Base-by-base conservation (phyloP, 2,797 vertebrate genomes). In the Sebastes vulpes region DNA sequence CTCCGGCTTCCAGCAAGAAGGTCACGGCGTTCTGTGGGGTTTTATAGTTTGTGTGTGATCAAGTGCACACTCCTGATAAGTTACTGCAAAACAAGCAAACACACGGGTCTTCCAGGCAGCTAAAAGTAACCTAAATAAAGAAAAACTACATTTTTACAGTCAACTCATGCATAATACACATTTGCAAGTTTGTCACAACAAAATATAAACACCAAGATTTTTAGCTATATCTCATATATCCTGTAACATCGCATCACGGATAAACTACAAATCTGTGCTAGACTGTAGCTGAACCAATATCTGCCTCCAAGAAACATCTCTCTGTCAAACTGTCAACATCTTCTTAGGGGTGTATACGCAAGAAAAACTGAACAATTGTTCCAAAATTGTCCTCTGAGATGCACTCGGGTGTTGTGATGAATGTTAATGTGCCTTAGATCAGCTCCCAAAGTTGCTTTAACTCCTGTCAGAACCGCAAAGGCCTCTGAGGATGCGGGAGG, bases 1-100 rank as follows among this genome's bases (percentile, higher is more conserved):
- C 95, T 96, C 95, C 88, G 63, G 85, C 89, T 84, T 86, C 91
- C 87, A 88, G 89, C 79, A 63, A 87, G 83, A 90, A 82, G 86
- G 81, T 84, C 72, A 48, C 58, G 7, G 42, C 18, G 26, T 60
- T 42, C 29, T 65, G 54, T 83, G 84, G 68, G 83, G 83, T n/a
- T 32, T 57, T 58, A 26, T 35, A 56, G 52, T 11, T 52, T 57
- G 31, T 52, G 61, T 52, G 2, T 38, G 31, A 68, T 50, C 65
- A 56, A 52, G 57, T 20, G 32, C 32, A 69, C 38, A n/a, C 53
- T 76, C 23, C 52, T 53, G 26, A 72, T 58, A 31, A 29, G 58
- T 53, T 38, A 4, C 54, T 31, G 32, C 67, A 68, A 72, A 76
- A 75, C 26, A 21, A 61, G 53, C 25, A 71, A 48, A 65, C 9